phyloP scores from a whole-genome alignment of 2,888 invertebrate species.

The Caenorhabditis sp. region DNA sequence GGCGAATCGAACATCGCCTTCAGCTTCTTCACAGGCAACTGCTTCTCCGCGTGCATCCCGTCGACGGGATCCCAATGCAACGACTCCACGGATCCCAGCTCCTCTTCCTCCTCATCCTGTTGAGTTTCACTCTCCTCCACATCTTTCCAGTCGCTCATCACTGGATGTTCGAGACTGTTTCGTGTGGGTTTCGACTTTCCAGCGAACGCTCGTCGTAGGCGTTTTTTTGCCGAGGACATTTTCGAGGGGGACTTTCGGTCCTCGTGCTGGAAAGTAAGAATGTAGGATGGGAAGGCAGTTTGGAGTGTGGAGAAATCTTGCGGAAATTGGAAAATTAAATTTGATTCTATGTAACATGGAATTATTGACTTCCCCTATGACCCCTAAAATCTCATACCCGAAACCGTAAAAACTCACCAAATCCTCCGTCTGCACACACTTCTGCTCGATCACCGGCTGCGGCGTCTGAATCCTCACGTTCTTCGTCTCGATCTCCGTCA shows the following conservation, averaged over 20 bases:
- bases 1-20: slow-evolving; percentile 80
- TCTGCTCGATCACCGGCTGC: slow-evolving; percentile 73
- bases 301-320: too few relatives aligned
- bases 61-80: slow-evolving; percentile 81
- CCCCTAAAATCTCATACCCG: not conserved
- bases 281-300: not conserved
- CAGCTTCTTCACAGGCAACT: slow-evolving; percentile 80
- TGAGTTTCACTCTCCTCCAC: slow-evolving; percentile 60
- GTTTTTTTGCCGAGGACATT: slow-evolving; percentile 77
- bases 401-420: slow-evolving; percentile 40
- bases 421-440: slow-evolving; percentile 79
- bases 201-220: slow-evolving; percentile 75
- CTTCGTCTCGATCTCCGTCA: slow-evolving; percentile 77
- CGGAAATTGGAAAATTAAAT: too few relatives aligned
- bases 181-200: slow-evolving; percentile 66
- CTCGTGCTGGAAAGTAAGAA: slow-evolving; percentile 55
- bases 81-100: slow-evolving; percentile 72
- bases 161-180: slow-evolving; percentile 66
- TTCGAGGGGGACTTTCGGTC: slow-evolving; percentile 75
- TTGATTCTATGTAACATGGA: too few relatives aligned
- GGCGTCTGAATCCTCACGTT: slow-evolving; percentile 80
- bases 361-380: too few relatives aligned
- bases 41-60: slow-evolving; percentile 83
- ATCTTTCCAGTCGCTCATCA: slow-evolving; percentile 77
- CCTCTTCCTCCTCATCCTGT: slow-evolving; percentile 68